A percentile compares a stretch with the other conserved stretches of the same genome.
Evolutionary conservation across 1,140 invertebrate species (phyloP).

Genomic region (Calephelis virginiensis): DNA sequence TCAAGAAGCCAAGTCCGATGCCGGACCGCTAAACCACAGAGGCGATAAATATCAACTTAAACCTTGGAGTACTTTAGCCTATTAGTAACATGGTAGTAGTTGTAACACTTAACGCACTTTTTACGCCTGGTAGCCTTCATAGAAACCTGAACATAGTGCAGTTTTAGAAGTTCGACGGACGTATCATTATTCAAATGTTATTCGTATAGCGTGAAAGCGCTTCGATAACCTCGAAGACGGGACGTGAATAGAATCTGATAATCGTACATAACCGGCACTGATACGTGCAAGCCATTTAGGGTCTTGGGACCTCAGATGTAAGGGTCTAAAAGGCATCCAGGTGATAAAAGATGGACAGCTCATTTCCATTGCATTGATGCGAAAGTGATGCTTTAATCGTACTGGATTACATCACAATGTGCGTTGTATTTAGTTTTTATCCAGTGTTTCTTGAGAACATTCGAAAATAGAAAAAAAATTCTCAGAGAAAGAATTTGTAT

Average conservation of each 20-base stretch:
- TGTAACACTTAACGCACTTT: too few species aligned
- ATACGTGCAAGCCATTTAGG: background rate
- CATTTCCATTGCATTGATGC: slow-evolving; percentile 57
- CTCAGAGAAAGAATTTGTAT: too few species aligned
- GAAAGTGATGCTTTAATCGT: slow-evolving; percentile 54
- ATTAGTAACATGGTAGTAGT: too few species aligned
- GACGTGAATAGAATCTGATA: slow-evolving; percentile 67
- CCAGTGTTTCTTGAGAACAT: background rate
- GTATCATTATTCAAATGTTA: slow-evolving; percentile 72
- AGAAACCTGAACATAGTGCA: slow-evolving; percentile 32
- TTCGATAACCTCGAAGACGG: slow-evolving; percentile 59
- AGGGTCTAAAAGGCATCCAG: background rate
- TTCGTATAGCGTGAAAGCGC: slow-evolving; percentile 72
- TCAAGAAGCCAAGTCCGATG: too few species aligned
- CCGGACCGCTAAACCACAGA: too few species aligned
- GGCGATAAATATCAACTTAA: too few species aligned
- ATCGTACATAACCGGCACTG: slow-evolving; percentile 32
- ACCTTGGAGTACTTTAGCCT: too few species aligned
- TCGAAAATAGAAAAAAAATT: too few species aligned
- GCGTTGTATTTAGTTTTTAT: background rate
- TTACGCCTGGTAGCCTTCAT: too few species aligned
- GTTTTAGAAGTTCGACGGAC: slow-evolving; percentile 70
- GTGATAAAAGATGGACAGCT: slow-evolving; percentile 21
- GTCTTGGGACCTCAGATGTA: background rate
- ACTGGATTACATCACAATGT: slow-evolving; percentile 48